Evolutionary conservation across 2,113 vertebrate genomes (phyloP), one percentile per base, ranked within the genome.

Genomic region (Eublepharis macularius): DNA sequence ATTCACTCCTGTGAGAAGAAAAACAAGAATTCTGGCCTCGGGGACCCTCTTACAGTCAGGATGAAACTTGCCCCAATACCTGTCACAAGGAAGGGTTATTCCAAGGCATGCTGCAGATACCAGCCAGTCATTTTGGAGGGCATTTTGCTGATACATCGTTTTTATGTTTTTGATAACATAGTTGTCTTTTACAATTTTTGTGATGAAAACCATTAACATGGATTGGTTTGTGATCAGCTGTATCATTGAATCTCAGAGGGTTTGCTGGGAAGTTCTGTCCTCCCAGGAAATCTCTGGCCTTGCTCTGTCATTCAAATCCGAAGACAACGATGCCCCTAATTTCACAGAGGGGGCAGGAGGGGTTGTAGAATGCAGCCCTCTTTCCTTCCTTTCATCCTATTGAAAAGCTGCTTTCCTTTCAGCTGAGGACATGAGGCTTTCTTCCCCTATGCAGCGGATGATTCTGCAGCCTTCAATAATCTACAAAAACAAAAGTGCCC

Each of bases 401-500:
- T 63, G 69, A 84, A 90, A 76, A 16, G 70, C 0, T 0, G 82
- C 78, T 91, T 75, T 0, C 0, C 0, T 2, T 76, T 88, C 65
- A 60, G 57, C 57, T n/a, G 49, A 89, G 39, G 4, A 13, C 0
- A 3, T 69, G 47, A 29, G 75, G 80, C 8, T 94, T 92, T 80
- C 75, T 88, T 80, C 82, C 80, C 51, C 76, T 34, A 80, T 85
- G 85, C 87, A 89, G 78, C 6, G 0, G n/a, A 0, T 0, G 81
- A 60, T 76, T 90, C 0, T 13, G 76, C 83, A 87, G 85, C 80
- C 78, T 90, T 86, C 82, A 81, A 84, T 89, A 89, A 90, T 94
- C 81, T 92, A 77, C 80, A 94, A 91, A 95, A 95, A 93, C 93
- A 94, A 94, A 94, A 76, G 76, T 78, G 79, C 87, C 82, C 83